These are phyloP conservation scores for Melanostoma mellinum DNA, from an alignment of 2,888 invertebrate genomes.

Conservation along the genomic window DNA sequence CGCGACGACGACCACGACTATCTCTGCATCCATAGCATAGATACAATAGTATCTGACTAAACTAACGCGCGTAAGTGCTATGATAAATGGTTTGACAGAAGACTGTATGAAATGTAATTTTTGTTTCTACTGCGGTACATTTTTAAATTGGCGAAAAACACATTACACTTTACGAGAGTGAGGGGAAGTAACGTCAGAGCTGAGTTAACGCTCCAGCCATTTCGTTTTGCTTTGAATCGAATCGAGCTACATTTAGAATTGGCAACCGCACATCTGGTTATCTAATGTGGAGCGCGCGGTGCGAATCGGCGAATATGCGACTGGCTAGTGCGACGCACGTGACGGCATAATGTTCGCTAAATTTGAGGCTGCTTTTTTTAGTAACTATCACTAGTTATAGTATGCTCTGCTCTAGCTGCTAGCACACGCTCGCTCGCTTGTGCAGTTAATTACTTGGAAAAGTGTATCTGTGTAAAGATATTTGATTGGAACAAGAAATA, in stretches of 20 bases:
- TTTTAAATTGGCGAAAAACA: slow-evolving; percentile 59
- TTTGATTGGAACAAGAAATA: slow-evolving; percentile 67
- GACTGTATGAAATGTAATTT: slow-evolving; percentile 61
- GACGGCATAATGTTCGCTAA: slow-evolving; percentile 48
- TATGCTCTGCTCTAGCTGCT: not conserved
- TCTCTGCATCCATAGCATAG: slow-evolving; percentile 4
- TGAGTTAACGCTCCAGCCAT: slow-evolving; percentile 30
- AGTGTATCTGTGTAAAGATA: slow-evolving; percentile 60
- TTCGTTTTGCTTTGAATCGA: slow-evolving; percentile 20
- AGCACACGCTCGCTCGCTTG: slow-evolving; percentile 27
- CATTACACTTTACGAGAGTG: slow-evolving; percentile 55
- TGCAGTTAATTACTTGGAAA: slow-evolving; percentile 64
- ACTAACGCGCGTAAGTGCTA: slow-evolving; percentile 48
- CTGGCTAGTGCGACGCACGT: slow-evolving; percentile 22
- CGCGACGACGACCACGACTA: not conserved
- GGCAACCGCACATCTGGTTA: slow-evolving; percentile 56
- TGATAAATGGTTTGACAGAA: slow-evolving; percentile 71
- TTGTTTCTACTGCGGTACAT: slow-evolving; percentile 52
- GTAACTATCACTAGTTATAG: not conserved
- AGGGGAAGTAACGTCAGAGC: slow-evolving; percentile 16
- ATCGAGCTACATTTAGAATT: slow-evolving; percentile 38
- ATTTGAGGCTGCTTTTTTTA: slow-evolving; percentile 2
- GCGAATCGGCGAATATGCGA: slow-evolving; percentile 4
- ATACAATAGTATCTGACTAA: slow-evolving; percentile 30
- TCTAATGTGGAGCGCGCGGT: slow-evolving; percentile 46